phyloP scores from a whole-genome alignment of 2,888 invertebrate genomes.

The Caenorhabditis imperialis region DNA sequence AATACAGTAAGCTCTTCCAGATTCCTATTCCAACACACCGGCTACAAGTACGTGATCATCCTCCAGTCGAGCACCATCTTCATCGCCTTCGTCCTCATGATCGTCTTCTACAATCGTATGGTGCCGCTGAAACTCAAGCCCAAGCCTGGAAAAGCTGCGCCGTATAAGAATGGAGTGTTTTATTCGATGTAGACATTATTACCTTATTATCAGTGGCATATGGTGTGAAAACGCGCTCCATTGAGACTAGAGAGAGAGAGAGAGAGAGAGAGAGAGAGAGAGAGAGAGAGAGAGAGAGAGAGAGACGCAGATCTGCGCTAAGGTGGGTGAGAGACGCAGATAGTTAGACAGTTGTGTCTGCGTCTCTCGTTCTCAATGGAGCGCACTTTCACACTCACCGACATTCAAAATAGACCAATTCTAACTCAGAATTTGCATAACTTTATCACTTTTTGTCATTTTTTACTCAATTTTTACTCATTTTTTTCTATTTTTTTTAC shows the following conservation, averaged over 20 bases:
- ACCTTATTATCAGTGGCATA: no score
- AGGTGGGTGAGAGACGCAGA: no score
- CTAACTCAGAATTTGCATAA: not conserved
- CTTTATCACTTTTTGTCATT: not conserved
- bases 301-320: no score
- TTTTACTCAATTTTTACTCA: not conserved
- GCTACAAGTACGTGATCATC: constrained; percentile 58
- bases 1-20: constrained; percentile 33
- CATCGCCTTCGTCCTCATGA: constrained; percentile 50
- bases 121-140: constrained; percentile 59
- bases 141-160: constrained; percentile 20
- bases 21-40: constrained; percentile 63
- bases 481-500: constrained; percentile 1
- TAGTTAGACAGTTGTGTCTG: no score
- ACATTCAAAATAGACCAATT: no score
- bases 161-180: constrained; percentile 46
- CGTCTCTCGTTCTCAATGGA: no score
- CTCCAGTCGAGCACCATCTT: constrained; percentile 48
- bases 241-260: no score
- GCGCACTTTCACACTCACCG: no score
- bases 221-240: no score
- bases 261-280: no score
- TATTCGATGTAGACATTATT: constrained; percentile 26
- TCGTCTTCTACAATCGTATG: constrained; percentile 57
- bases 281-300: no score